These are phyloP conservation scores for Peromyscus maniculatus DNA, from an alignment of 2,113 vertebrate genomes.

Conservation along the genomic window DNA sequence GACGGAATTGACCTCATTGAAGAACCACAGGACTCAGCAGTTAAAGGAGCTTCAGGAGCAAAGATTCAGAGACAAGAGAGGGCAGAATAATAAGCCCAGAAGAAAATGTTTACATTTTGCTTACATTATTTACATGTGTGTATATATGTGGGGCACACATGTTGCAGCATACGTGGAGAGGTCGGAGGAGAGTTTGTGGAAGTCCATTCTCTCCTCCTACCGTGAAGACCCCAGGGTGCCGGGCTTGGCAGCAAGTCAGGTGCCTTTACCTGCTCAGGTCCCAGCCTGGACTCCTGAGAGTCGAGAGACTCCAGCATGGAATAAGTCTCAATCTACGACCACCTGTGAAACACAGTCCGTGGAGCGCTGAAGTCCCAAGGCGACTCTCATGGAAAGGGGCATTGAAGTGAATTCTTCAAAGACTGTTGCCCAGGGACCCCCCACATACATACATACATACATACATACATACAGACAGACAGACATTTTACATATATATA, in stretches of 20 bases:
- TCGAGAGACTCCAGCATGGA: neutral
- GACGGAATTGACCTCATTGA: neutral
- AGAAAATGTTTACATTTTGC: neutral
- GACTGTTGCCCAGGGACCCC: rapidly evolving
- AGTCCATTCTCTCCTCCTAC: neutral
- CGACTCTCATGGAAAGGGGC: neutral
- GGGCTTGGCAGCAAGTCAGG: neutral
- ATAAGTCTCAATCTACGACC: neutral
- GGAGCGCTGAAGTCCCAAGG: neutral
- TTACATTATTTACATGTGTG: neutral
- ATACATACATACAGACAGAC: neutral
- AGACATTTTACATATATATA: neutral
- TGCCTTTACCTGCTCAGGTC: neutral
- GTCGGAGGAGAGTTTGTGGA: neutral
- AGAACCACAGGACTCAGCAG: neutral
- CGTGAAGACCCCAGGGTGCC: neutral
- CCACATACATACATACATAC: neutral
- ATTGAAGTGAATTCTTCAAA: neutral
- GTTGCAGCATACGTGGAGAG: no score
- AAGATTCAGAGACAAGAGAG: neutral
- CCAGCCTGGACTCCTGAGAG: neutral
- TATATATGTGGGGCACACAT: neutral
- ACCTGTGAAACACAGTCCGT: neutral
- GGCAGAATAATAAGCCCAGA: neutral
- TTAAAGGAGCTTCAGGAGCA: neutral